Conservation (phyloP, 2,797 vertebrate genomes). For the Valencia hispanica region DNA sequence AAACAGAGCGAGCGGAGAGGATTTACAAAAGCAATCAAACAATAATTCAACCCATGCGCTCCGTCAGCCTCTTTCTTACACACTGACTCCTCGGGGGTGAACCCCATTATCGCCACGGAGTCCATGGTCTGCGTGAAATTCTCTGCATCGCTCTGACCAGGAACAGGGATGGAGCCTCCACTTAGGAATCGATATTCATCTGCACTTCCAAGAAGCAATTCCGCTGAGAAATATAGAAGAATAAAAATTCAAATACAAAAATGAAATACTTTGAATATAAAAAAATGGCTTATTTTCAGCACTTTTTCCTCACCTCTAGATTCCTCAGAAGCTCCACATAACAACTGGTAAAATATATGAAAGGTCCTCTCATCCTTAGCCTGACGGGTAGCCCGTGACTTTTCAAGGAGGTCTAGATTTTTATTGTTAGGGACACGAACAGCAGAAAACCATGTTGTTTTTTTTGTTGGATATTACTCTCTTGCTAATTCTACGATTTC, state of each 20-base stretch:
- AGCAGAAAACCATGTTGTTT: background rate
- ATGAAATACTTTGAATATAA: background rate
- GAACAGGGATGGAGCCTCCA: conserved; percentile 83
- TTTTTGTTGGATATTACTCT: too few relatives aligned
- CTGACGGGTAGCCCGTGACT: conserved; percentile 91
- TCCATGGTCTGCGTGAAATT: conserved; percentile 94
- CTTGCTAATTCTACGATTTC: background rate
- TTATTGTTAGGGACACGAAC: conserved; percentile 56
- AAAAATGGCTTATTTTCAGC: conserved; percentile 1
- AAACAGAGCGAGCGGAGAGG: conserved; percentile 8
- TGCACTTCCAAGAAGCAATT: conserved; percentile 86
- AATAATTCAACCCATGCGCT: background rate
- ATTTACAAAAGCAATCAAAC: conserved; percentile 6
- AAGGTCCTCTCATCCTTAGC: conserved; percentile 93
- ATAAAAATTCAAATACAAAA: background rate
- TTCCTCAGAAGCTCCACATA: conserved; percentile 85
- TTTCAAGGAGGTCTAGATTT: conserved; percentile 90
- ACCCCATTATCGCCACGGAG: conserved; percentile 91
- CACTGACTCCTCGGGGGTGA: conserved; percentile 86
- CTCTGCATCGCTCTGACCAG: conserved; percentile 89
- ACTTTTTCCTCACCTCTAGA: conserved; percentile 77
- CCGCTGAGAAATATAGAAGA: conserved; percentile 69
- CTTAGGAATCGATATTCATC: conserved; percentile 90
- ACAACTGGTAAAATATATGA: conserved; percentile 92
- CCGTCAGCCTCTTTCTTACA: conserved; percentile 76